A percentile compares a stretch with the other conserved stretches of the same genome.
phyloP scores from a whole-genome alignment of 2,113 vertebrate genomes.

The Phaethon lepturus region DNA sequence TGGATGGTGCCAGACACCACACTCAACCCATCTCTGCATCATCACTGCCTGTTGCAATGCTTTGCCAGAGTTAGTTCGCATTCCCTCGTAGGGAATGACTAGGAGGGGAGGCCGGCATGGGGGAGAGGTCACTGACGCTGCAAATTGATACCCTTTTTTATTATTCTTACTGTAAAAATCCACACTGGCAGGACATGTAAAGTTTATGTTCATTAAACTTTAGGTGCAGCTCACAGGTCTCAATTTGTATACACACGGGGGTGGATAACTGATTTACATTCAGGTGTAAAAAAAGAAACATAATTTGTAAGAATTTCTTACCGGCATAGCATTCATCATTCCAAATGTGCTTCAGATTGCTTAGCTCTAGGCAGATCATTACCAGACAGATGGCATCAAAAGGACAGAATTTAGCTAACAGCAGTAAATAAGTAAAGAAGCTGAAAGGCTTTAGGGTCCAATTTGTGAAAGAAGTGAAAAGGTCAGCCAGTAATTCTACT shows the following conservation, averaged over 20 bases:
- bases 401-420: background rate
- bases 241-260: background rate
- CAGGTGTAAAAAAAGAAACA: background rate
- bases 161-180: background rate
- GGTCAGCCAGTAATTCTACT: background rate
- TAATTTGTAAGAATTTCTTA: background rate
- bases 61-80: background rate
- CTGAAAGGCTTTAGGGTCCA: background rate
- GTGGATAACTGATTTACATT: background rate
- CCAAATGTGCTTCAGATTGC: background rate
- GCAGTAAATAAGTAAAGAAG: background rate
- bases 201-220: background rate
- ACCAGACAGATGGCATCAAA: background rate
- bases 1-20: background rate
- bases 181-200: background rate
- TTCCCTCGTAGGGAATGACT: background rate
- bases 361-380: background rate
- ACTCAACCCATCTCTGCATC: background rate
- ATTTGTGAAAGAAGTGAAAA: background rate
- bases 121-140: background rate
- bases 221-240: background rate
- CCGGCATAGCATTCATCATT: background rate
- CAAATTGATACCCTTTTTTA: background rate
- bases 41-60: background rate
- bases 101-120: fast-evolving